phyloP scores from a whole-genome alignment of 2,797 vertebrate genomes.

The Sebastes elongatus region DNA sequence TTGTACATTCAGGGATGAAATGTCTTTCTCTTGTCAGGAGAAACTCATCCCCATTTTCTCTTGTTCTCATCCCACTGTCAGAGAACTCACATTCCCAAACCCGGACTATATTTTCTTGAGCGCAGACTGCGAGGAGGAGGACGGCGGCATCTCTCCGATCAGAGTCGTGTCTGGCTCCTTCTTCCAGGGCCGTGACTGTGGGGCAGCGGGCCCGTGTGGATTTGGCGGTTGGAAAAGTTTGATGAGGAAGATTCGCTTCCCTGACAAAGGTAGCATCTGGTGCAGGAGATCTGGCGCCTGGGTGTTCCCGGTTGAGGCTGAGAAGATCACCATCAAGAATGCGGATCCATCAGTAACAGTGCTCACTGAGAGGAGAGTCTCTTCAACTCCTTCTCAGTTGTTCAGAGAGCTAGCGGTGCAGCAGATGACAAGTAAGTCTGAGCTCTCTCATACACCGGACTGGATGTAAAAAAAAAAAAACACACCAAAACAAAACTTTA shows the following conservation, averaged over 20 bases:
- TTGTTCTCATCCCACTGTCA: conserved; percentile 67
- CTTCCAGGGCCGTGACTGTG: conserved; percentile 1
- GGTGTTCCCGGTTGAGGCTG: conserved; percentile 48
- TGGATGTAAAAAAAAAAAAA: background rate
- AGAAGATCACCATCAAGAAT: conserved; percentile 8
- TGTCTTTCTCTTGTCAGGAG: conserved; percentile 41
- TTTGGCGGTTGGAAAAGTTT: conserved; percentile 65
- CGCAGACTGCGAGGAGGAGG: conserved; percentile 18
- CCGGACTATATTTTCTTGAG: conserved; percentile 77
- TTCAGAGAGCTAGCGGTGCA: conserved; percentile 45
- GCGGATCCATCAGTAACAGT: background rate
- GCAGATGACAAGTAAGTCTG: conserved; percentile 55
- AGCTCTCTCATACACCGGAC: background rate
- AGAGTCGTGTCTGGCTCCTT: conserved; percentile 49
- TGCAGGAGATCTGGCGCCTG: conserved; percentile 54
- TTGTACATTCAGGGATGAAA: conserved; percentile 68
- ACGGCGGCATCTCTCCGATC: conserved; percentile 39
- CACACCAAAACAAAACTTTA: background rate
- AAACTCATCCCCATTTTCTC: conserved; percentile 81
- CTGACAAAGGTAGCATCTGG: conserved; percentile 68
- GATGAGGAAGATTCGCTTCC: conserved; percentile 63
- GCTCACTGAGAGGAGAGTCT: background rate
- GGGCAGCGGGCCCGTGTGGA: conserved; percentile 62
- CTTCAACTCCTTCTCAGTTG: background rate
- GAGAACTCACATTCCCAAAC: conserved; percentile 85